phyloP scores from a whole-genome alignment of 2,888 invertebrate species.

The Tortricodes alternella region DNA sequence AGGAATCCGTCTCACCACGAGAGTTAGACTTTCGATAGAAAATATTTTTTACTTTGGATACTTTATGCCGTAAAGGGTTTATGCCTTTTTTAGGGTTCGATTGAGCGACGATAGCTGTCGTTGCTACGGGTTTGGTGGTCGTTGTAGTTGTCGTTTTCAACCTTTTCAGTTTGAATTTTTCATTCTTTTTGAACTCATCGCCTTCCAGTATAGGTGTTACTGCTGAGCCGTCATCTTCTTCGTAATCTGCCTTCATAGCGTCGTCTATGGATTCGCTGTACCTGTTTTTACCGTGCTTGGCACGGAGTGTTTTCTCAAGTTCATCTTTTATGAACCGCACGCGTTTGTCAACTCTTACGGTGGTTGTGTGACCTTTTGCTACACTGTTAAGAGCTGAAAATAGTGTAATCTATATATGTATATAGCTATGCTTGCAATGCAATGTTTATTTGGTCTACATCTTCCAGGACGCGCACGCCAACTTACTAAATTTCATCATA shows the following conservation, averaged over 20 bases:
- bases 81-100: background rate
- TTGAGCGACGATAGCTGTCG: background rate
- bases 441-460: background rate
- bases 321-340: background rate
- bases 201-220: slow-evolving; percentile 2
- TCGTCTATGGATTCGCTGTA: background rate
- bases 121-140: too few species aligned
- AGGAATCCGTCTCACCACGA: background rate
- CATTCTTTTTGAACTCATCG: background rate
- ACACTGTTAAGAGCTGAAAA: background rate
- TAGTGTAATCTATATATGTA: background rate
- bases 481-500: too few species aligned
- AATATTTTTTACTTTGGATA: background rate
- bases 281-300: background rate
- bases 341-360: background rate
- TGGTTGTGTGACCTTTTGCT: background rate
- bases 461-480: background rate
- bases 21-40: slow-evolving; percentile 10
- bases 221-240: background rate
- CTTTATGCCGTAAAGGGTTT: background rate
- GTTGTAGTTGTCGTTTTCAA: background rate
- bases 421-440: background rate
- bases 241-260: background rate
- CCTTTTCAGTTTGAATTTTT: background rate
- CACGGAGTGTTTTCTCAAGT: background rate